Evolutionary conservation across 2,797 vertebrate species (phyloP).

Genomic region (Xenentodon cancila): DNA sequence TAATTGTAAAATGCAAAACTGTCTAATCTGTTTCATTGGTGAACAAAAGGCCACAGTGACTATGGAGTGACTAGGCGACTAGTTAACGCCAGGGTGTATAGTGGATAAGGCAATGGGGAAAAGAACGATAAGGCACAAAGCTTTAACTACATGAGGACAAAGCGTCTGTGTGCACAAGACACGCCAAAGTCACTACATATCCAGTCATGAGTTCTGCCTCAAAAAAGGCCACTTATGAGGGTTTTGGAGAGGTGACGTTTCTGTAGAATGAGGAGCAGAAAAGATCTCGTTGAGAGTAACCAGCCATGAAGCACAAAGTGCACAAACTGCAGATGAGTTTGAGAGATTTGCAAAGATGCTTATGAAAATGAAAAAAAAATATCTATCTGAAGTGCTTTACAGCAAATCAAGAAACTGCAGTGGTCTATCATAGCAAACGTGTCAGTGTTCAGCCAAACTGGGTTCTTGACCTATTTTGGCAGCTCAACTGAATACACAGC

Average conservation of each 20-base stretch:
- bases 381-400: background rate
- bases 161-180: background rate
- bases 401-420: slow-evolving; percentile 8
- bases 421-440: slow-evolving; percentile 33
- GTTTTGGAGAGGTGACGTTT: slow-evolving; percentile 1
- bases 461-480: slow-evolving; percentile 43
- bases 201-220: background rate
- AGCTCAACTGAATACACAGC: slow-evolving; percentile 27
- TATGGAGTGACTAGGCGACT: background rate
- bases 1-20: slow-evolving; percentile 71
- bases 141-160: slow-evolving; percentile 17
- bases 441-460: slow-evolving; percentile 37
- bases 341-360: background rate
- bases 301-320: background rate
- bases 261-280: background rate
- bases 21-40: slow-evolving; percentile 36
- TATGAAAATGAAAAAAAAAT: slow-evolving; percentile 1
- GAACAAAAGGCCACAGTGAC: slow-evolving; percentile 63
- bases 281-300: background rate
- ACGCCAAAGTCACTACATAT: background rate
- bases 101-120: slow-evolving; percentile 26
- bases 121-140: slow-evolving; percentile 34
- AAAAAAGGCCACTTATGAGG: background rate
- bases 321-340: background rate
- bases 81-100: slow-evolving; percentile 18